Base-by-base conservation (phyloP, 2,113 vertebrate genomes). In the Varanus salvator region DNA sequence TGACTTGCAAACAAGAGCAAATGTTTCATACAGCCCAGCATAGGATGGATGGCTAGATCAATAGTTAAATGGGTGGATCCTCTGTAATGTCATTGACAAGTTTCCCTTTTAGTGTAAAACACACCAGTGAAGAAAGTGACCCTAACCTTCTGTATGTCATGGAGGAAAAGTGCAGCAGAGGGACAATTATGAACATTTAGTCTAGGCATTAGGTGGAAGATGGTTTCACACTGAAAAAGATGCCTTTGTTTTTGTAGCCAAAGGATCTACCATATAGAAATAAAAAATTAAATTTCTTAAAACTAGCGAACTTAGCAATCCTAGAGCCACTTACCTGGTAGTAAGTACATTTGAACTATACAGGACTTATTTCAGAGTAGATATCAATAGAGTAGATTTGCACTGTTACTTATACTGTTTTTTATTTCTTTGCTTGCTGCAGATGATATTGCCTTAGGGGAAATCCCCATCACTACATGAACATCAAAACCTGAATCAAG, bases 221-320 rank as follows among this genome's bases (percentile, higher is more conserved):
- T 17, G 2, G 76, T 38, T 21, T 64, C 0, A 17, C 6, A 29
- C 4, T 0, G 60, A 6, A 1, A 0, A 0, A 2, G 76, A 38
- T 74, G n/a, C 88, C 76, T 89, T n/a, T 80, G 15, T 57, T 29
- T 48, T 23, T 84, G 25, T 38, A 31, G 12, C 21, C 14, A 12
- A 23, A 27, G 54, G 17, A 64, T 15, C 60, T 15, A 60, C 57
- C 15, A 34, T 14, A 72, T 72, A n/a, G 31, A 72, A 72, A 31
- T 31, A 72, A 72, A n/a, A 72, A 5, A 66, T 72, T 12, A 4
- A 5, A 9, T 71, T 71, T 71, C 68, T 71, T 9, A 72, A 34
- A 74, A 17, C 48, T 29, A 50, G 19, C 48, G 50, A 50, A 50
- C 9, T 80, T 31, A 8, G 50, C 15, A 64, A 64, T 64, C 60